Evolutionary conservation across 2,797 vertebrate species (phyloP), one percentile per base, ranked within the genome.

Genomic region (Phrynocephalus forsythii): DNA sequence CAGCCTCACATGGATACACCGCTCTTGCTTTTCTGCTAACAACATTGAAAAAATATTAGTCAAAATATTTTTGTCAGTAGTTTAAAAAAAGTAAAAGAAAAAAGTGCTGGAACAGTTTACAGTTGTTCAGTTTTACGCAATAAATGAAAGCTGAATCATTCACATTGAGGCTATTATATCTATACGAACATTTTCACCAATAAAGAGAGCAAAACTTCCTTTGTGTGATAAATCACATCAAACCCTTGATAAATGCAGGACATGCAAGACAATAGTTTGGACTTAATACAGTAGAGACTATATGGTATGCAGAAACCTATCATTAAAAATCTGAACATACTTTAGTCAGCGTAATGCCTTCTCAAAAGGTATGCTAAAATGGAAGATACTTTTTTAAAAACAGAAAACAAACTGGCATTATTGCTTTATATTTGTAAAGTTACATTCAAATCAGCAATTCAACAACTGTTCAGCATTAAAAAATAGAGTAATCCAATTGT

Each of bases 1-100:
- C 99, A 85, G 99, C 99, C 95, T 99, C 98, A 88, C 99, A 99
- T 1, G 98, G 98, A 95, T 98, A 99, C 94, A 99, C 98, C 1
- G 99, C 99, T 92, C 97, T 98, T 93, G 99, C 99, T 97, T 98
- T 99, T 96, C 97, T 97, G 93, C 92, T 94, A 96, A 94, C 93
- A 94, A 97, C 72, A 85, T 98, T 99, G 97, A 95, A 97, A 97
- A 97, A 95, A 95, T 95, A 97, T 87, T 75, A 76, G 80, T 24
- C 66, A 91, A 88, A 85, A 85, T 16, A 79, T 0, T 81, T 83
- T 84, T 3, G 86, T 78, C 84, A 2, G 33, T 81, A 63, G 72
- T 24, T 78, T 78, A 80, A 66, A 3, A 26, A 85, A 90, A 83
- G 38, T 67, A 73, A 67, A 56, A 28, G 10, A 52, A 52, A 11